Conservation (phyloP, 1,140 invertebrate genomes). For the Drosophila micromelanica region DNA sequence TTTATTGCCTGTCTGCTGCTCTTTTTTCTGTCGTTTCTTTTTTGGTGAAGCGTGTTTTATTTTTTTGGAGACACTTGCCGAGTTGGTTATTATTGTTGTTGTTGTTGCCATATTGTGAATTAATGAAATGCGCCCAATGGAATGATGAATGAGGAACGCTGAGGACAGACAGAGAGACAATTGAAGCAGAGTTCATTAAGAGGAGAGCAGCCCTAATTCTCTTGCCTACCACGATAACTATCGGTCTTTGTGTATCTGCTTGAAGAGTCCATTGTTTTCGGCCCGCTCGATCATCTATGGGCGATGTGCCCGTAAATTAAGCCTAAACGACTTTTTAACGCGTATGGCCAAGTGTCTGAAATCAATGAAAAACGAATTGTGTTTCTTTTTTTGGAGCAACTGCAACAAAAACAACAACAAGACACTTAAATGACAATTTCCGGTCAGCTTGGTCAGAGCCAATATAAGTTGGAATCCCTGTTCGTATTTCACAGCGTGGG, state of each 20-base stretch:
- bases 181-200: constrained; percentile 12
- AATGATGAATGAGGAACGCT: constrained; percentile 40
- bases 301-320: constrained; percentile 16
- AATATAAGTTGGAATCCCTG: constrained; percentile 77
- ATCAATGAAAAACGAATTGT: constrained; percentile 64
- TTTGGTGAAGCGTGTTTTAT: constrained; percentile 37
- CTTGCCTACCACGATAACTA: background rate
- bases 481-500: constrained; percentile 76
- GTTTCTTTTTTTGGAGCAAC: constrained; percentile 8
- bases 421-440: constrained; percentile 77
- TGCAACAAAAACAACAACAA: constrained; percentile 5
- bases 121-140: constrained; percentile 61
- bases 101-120: constrained; percentile 54
- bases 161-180: background rate
- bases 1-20: constrained; percentile 48
- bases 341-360: constrained; percentile 71
- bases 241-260: background rate
- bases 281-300: constrained; percentile 16
- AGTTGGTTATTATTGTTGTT: constrained; percentile 28
- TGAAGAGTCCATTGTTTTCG: constrained; percentile 16
- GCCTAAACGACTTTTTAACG: constrained; percentile 28
- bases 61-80: constrained; percentile 41
- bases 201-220: background rate
- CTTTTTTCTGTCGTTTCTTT: constrained; percentile 15
- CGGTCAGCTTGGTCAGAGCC: constrained; percentile 74